These are phyloP conservation scores for Montipora sp. DNA, from an alignment of 64 coral and sea anemone genomes.

Conservation along the genomic window DNA sequence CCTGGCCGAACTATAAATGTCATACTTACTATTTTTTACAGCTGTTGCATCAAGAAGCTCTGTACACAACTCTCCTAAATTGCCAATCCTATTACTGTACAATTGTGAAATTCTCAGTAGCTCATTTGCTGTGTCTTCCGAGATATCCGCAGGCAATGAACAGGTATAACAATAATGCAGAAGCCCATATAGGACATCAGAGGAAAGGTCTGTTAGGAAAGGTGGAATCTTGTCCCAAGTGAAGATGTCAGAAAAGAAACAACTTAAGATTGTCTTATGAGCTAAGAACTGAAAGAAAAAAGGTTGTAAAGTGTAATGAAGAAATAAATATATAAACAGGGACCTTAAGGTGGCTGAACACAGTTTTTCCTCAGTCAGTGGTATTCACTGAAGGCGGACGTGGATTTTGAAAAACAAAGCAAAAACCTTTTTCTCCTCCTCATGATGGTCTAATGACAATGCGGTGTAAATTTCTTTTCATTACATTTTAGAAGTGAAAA, in stretches of 20 bases:
- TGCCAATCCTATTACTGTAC: constrained; percentile 9
- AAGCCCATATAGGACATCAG: constrained; percentile 35
- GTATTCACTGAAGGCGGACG: too few species aligned
- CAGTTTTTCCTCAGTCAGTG: too few species aligned
- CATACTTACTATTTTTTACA: constrained; percentile 58
- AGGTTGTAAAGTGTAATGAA: not conserved
- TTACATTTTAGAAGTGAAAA: too few species aligned
- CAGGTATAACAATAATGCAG: constrained; percentile 64
- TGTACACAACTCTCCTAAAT: constrained; percentile 52
- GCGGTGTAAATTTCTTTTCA: too few species aligned
- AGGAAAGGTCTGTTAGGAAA: constrained; percentile 1
- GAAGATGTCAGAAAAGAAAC: constrained; percentile 27
- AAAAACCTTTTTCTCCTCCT: too few species aligned
- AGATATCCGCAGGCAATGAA: constrained; percentile 12
- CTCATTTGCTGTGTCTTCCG: constrained; percentile 34
- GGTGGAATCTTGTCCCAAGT: constrained; percentile 56
- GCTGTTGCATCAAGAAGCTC: constrained; percentile 70
- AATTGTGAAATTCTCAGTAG: constrained; percentile 29
- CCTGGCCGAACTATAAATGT: too few species aligned
- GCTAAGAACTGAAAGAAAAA: constrained; percentile 38
- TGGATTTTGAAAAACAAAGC: too few species aligned
- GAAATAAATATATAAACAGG: not conserved
- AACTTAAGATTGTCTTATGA: constrained; percentile 67
- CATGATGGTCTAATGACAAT: too few species aligned
- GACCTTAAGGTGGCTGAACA: too few species aligned